A percentile compares a stretch with the other conserved stretches of the same genome.
Evolutionary conservation across 2,113 vertebrate species (phyloP).

Genomic region (Corynorhinus townsendii): DNA sequence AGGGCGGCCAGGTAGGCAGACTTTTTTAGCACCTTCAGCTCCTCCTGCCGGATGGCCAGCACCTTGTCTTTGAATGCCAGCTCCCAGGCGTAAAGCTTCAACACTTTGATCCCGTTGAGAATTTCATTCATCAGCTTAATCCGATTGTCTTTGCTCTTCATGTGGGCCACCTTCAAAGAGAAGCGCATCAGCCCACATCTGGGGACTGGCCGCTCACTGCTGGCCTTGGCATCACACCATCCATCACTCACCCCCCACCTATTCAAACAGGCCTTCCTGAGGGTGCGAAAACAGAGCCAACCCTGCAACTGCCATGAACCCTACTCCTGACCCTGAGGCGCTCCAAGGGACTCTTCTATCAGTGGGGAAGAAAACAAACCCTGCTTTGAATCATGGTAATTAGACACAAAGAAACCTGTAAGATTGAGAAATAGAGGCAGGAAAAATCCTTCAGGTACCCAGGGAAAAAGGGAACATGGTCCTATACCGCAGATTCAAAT

Average conservation of each 20-base stretch:
- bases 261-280: fast-evolving
- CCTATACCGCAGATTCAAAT: neutral
- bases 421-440: neutral
- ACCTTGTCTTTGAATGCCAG: conserved; percentile 95
- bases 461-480: neutral
- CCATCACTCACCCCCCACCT: fast-evolving
- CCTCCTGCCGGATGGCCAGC: conserved; percentile 89
- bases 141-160: conserved; percentile 96
- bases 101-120: conserved; percentile 95
- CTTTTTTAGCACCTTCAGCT: conserved; percentile 93
- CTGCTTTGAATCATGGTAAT: neutral
- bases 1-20: conserved; percentile 90
- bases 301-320: fast-evolving
- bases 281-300: fast-evolving
- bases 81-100: conserved; percentile 99
- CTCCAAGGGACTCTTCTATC: neutral
- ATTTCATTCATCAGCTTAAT: conserved; percentile 99
- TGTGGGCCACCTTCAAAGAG: conserved; percentile 90
- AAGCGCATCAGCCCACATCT: fast-evolving
- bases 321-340: neutral
- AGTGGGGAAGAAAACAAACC: neutral
- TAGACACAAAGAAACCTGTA: neutral
- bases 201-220: fast-evolving
- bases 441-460: neutral
- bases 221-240: neutral